Base-by-base conservation (phyloP, 1,140 invertebrate species). In the Grapholita molesta region DNA sequence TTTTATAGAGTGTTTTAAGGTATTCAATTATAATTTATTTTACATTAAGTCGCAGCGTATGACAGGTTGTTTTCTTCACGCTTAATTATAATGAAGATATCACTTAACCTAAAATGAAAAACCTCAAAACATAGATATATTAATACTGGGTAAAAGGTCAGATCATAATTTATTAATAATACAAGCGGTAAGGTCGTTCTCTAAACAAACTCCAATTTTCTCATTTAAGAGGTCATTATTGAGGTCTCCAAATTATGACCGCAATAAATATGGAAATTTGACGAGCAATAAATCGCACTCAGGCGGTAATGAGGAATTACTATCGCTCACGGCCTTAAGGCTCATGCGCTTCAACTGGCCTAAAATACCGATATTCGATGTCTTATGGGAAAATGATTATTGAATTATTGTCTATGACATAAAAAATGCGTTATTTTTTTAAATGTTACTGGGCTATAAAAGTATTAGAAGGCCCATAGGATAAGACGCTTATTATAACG, bases 271-370 rank as follows among this genome's bases (percentile, higher is more conserved):
- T 79, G 77, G 68, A 82, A 77, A 75, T 82, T 81, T 83, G 79
- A 84, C 67, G 77, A 75, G 80, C 80, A 79, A 82, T 85, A 84
- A 84, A 83, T 79, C 74, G 71, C 66, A 77, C 67, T 67, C 69
- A 61, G 52, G 66, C 42, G 35, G 82, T 86, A 88, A 88, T 88
- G 82, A 88, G 83, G 76, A 81, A 85, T 85, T 69, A 72, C 69
- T 71, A 75, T 77, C 68, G 71, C 70, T 65, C 65, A 68, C 65
- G 64, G 72, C 75, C 84, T 86, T 84, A 81, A 83, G 80, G 84
- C 74, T 85, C 83, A 8, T 18, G 18, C 42, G 9, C 18, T 5
- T 48, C 7, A 21, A 0, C 8, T 21, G 18, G 6, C 42, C 3
- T 9, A n/a, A 48, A 48, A 18, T 48, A 0, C 12, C 9, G 21